A percentile compares a stretch with the other conserved stretches of the same genome.
Conservation (phyloP, 1,140 invertebrate species). For the Polypedilum pembai region DNA sequence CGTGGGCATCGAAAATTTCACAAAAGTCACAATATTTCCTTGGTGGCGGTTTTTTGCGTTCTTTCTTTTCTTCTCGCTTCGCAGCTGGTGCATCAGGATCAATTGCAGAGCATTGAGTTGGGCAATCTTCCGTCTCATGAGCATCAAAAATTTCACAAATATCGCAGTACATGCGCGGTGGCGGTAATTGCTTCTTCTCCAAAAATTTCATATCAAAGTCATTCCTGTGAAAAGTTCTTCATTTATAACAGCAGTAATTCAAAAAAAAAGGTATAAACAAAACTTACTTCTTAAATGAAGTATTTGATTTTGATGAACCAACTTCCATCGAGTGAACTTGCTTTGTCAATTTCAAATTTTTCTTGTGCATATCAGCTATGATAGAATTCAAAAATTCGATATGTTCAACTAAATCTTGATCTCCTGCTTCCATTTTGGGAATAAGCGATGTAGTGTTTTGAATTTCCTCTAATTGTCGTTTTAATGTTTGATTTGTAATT, state of each 20-base stretch:
- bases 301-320: constrained; percentile 45
- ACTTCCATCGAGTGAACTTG: constrained; percentile 73
- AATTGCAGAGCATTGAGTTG: constrained; percentile 64
- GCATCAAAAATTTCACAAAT: constrained; percentile 94
- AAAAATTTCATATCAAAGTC: constrained; percentile 36
- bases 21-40: constrained; percentile 87
- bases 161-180: constrained; percentile 88
- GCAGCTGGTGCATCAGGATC: constrained; percentile 45
- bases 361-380: constrained; percentile 90
- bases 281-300: constrained; percentile 34
- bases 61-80: constrained; percentile 41
- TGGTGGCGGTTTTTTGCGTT: constrained; percentile 48
- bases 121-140: constrained; percentile 96
- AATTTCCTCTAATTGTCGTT: constrained; percentile 43
- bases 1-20: constrained; percentile 53
- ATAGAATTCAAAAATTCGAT: constrained; percentile 92
- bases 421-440: constrained; percentile 48
- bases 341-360: constrained; percentile 75
- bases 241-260: too few relatives aligned
- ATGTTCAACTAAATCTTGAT: constrained; percentile 61
- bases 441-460: constrained; percentile 43
- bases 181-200: constrained; percentile 41
- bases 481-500: constrained; percentile 40
- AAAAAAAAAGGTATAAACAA: constrained; percentile 29
- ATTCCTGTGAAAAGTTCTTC: constrained; percentile 37